Base-by-base conservation (phyloP, 2,113 vertebrate genomes). In the Procavia capensis region DNA sequence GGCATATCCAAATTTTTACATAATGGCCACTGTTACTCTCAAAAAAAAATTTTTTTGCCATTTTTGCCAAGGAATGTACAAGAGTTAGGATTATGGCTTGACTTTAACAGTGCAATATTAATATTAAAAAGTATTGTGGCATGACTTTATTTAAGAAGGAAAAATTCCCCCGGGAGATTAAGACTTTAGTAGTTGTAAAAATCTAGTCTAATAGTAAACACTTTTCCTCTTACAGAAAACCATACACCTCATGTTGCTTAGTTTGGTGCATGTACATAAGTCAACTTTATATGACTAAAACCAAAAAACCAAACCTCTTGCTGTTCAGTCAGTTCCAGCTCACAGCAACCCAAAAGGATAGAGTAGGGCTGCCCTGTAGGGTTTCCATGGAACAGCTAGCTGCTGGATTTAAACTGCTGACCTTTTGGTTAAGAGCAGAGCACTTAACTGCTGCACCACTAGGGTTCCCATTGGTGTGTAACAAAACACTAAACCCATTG, bases 61-160 rank as follows among this genome's bases (percentile, higher is more conserved):
- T 43, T 92, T 94, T 91, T 63, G 89, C 45, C 34, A 57, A 78
- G 5, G 72, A 74, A 88, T 82, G 41, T 68, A 13, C 79, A 85
- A 78, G 72, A 66, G 59, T 92, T 92, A 45, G 8, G 22, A 25
- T 87, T 95, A 81, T 8, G 72, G 3, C 75, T 36, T 90, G 88
- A 93, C 66, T 97, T 54, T 54, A 50, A n/a, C n/a, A n/a, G n/a
- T n/a, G n/a, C n/a, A n/a, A n/a, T n/a, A n/a, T n/a, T n/a, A n/a
- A n/a, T n/a, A n/a, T n/a, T n/a, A n/a, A n/a, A n/a, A n/a, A 45
- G 8, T 22, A 25, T 87, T 95, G 78, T 8, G 72, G 3, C 75
- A 41, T 90, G 88, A 93, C 66, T 97, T 82, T 88, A 82, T 74
- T 45, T 27, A 90, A 13, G 41, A 93, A 93, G 36, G 64, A 83